Percentiles rank a stretch among this genome's conserved stretches.
Evolutionary conservation across 1,140 invertebrate species (phyloP).

Genomic region (Hesperophylax magnus): DNA sequence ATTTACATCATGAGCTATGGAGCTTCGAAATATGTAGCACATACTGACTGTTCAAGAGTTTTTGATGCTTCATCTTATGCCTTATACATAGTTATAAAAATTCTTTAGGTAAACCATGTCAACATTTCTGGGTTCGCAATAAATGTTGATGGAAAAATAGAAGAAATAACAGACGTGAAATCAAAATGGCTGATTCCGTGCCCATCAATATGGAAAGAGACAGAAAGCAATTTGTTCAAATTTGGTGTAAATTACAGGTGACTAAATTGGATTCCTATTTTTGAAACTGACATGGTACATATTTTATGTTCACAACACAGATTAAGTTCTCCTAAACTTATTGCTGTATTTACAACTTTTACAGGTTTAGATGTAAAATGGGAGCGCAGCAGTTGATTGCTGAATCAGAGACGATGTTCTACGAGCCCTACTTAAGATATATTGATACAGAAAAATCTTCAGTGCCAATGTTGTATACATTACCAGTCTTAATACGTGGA

Average conservation of each 20-base stretch:
- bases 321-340: no score
- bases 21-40: no score
- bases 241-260: slow-evolving; percentile 52
- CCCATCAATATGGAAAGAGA: slow-evolving; percentile 46
- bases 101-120: slow-evolving; percentile 64
- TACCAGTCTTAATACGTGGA: slow-evolving; percentile 72
- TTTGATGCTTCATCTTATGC: neutral
- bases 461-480: slow-evolving; percentile 65
- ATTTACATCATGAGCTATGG: no score
- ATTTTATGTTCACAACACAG: no score
- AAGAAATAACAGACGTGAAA: slow-evolving; percentile 45
- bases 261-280: neutral
- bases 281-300: neutral
- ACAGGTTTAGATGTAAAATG: slow-evolving; percentile 69
- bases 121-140: slow-evolving; percentile 63
- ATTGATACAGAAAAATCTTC: slow-evolving; percentile 60
- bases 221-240: slow-evolving; percentile 44
- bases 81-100: neutral
- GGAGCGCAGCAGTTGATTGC: slow-evolving; percentile 69
- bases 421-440: slow-evolving; percentile 72
- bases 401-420: slow-evolving; percentile 69
- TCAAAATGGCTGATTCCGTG: slow-evolving; percentile 47
- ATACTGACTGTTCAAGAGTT: neutral
- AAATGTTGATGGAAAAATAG: slow-evolving; percentile 58
- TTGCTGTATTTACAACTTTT: slow-evolving; percentile 63